These are phyloP conservation scores for Andricus curvator DNA, from an alignment of 2,888 invertebrate species.

Conservation along the genomic window DNA sequence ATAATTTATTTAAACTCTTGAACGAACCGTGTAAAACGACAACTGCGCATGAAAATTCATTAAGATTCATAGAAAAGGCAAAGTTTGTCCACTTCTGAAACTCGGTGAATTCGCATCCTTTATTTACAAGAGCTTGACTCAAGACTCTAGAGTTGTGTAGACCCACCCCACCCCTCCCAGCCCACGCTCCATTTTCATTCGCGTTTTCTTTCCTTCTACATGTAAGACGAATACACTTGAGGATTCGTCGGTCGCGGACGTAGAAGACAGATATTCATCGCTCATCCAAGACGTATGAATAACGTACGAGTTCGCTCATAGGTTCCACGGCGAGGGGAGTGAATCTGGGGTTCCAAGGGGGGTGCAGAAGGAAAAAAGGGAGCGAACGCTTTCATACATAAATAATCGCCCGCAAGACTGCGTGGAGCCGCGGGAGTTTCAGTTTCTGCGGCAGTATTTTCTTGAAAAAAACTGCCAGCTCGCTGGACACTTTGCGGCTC, in stretches of 20 bases:
- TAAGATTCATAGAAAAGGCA: slow-evolving; percentile 1
- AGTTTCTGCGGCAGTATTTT: slow-evolving; percentile 58
- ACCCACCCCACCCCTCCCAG: neutral
- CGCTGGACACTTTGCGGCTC: neutral
- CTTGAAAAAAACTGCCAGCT: slow-evolving; percentile 1
- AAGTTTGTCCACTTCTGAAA: neutral
- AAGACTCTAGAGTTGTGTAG: neutral
- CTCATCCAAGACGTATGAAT: slow-evolving; percentile 68
- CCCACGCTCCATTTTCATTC: slow-evolving; percentile 3
- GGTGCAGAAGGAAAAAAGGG: slow-evolving; percentile 42
- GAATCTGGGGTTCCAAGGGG: slow-evolving; percentile 42
- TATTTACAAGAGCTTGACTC: neutral
- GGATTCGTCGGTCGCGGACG: slow-evolving; percentile 49
- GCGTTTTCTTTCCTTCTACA: neutral
- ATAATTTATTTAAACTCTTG: neutral
- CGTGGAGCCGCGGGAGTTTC: slow-evolving; percentile 56
- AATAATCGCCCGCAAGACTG: slow-evolving; percentile 62
- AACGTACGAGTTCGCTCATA: slow-evolving; percentile 65
- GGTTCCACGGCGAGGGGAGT: slow-evolving; percentile 43
- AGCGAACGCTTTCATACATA: slow-evolving; percentile 63
- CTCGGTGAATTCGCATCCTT: neutral
- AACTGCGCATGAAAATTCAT: neutral
- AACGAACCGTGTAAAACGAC: neutral
- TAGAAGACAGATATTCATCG: slow-evolving; percentile 66
- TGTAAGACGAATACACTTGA: slow-evolving; percentile 16